A percentile compares a stretch with the other conserved stretches of the same genome.
Evolutionary conservation across 2,113 vertebrate genomes (phyloP).

Genomic region (Callithrix jacchus): DNA sequence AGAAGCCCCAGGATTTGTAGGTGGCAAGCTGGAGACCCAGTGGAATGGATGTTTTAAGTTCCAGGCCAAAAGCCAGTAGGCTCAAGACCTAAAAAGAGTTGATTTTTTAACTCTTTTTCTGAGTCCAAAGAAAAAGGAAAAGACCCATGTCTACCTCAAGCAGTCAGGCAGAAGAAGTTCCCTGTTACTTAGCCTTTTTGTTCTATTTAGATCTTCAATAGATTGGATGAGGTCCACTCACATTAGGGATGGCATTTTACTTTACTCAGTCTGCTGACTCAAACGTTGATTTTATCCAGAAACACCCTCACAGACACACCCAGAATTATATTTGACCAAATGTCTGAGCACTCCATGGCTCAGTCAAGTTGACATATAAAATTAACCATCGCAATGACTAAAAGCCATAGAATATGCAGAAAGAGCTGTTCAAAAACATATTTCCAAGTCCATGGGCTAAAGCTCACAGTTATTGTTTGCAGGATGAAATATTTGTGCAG

Average conservation of each 20-base stretch:
- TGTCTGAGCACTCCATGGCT: background rate
- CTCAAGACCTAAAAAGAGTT: background rate
- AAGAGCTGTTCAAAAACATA: background rate
- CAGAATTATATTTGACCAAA: background rate
- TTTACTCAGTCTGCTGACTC: background rate
- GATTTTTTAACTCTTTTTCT: background rate
- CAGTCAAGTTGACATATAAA: background rate
- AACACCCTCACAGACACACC: background rate
- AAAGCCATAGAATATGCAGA: background rate
- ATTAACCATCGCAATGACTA: background rate
- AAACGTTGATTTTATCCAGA: background rate
- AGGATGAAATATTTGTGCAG: background rate
- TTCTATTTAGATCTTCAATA: background rate
- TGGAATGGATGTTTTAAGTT: background rate
- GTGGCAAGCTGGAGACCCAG: background rate
- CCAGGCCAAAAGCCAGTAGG: background rate
- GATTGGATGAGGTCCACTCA: background rate
- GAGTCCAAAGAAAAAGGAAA: background rate
- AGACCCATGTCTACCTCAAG: background rate
- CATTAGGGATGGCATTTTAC: background rate
- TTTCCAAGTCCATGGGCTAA: background rate
- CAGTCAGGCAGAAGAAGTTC: background rate
- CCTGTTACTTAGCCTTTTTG: background rate
- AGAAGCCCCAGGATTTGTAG: background rate
- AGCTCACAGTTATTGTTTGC: background rate